Conservation (phyloP, 2,888 invertebrate genomes). For the Andrena dorsata region DNA sequence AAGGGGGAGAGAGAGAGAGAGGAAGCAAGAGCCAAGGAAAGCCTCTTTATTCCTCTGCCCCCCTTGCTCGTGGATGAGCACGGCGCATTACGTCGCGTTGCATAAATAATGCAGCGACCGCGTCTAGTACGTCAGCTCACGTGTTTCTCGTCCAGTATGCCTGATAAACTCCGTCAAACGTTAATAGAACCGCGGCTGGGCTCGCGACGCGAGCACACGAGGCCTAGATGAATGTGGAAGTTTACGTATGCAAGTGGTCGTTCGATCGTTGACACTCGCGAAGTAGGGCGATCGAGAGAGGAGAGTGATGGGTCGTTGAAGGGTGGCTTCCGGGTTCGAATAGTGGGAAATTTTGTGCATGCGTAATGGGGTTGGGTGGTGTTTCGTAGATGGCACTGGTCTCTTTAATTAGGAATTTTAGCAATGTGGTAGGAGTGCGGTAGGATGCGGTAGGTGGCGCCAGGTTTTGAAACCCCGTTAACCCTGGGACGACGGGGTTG, state of each 20-base stretch:
- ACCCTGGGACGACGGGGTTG: too few species aligned
- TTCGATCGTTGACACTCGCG: slow-evolving; percentile 9
- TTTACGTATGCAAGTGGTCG: slow-evolving; percentile 27
- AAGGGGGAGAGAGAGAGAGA: not conserved
- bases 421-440: too few species aligned
- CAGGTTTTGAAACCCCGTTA: too few species aligned
- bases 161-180: slow-evolving; percentile 42
- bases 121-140: slow-evolving; percentile 13
- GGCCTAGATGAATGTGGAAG: slow-evolving; percentile 16
- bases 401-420: too few species aligned
- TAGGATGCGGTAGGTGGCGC: too few species aligned
- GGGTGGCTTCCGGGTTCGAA: not conserved
- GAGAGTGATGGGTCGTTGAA: not conserved
- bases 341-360: not conserved
- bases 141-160: slow-evolving; percentile 33
- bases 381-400: too few species aligned
- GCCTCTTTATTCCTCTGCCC: not conserved
- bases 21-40: not conserved
- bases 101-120: slow-evolving; percentile 44
- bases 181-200: slow-evolving; percentile 39
- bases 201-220: slow-evolving; percentile 13
- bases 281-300: slow-evolving; percentile 33
- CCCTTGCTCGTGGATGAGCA: slow-evolving; percentile 4
- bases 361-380: too few species aligned
- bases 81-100: slow-evolving; percentile 28